A percentile compares a stretch with the other conserved stretches of the same genome.
Evolutionary conservation across 2,113 vertebrate genomes (phyloP).

Genomic region (Sceloporus undulatus): DNA sequence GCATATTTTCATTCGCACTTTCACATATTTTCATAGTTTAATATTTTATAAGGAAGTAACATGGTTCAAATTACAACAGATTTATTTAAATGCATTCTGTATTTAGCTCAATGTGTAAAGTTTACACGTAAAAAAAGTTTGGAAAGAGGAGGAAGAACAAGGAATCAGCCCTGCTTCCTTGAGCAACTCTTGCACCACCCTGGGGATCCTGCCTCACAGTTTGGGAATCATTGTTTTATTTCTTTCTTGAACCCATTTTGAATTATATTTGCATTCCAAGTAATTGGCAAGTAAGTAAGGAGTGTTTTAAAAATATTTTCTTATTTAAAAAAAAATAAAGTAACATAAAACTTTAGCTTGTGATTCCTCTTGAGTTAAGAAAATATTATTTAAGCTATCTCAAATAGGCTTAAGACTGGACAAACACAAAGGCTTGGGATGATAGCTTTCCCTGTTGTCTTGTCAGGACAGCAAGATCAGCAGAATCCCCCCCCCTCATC

Average conservation of each 20-base stretch:
- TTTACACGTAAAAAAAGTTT: no score
- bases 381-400: slow-evolving; percentile 11
- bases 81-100: no score
- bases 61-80: no score
- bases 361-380: slow-evolving; percentile 2
- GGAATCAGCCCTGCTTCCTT: no score
- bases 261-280: background rate
- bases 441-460: background rate
- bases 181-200: no score
- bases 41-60: no score
- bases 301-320: background rate
- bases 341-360: background rate
- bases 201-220: no score
- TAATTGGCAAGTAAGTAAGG: background rate
- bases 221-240: no score
- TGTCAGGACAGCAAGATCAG: background rate
- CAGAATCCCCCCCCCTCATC: background rate
- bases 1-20: no score
- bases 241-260: slow-evolving; percentile 29
- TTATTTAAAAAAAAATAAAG: background rate
- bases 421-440: background rate
- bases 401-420: background rate
- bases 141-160: no score
- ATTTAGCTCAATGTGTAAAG: no score
- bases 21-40: no score